Conservation (phyloP, 1,140 invertebrate genomes). For the Muscidifurax raptorellus region DNA sequence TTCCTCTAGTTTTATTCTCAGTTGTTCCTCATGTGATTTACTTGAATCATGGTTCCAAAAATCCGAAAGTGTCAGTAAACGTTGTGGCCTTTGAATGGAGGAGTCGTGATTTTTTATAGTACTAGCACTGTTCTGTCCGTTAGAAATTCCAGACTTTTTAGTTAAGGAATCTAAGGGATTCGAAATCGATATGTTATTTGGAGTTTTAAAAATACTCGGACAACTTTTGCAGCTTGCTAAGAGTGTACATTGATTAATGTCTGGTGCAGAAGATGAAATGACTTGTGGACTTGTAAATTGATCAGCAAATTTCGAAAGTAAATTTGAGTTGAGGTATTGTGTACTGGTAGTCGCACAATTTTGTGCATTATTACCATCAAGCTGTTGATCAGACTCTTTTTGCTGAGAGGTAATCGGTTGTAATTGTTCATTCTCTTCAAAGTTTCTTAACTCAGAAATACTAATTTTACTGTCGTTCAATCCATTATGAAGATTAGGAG, state of each 20-base stretch:
- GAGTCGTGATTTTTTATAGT: conserved; percentile 9
- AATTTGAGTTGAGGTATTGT: conserved; percentile 48
- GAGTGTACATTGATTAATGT: conserved; percentile 19
- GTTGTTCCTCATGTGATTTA: conserved; percentile 68
- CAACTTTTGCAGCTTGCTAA: conserved; percentile 41
- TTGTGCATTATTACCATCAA: conserved; percentile 44
- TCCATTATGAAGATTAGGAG: conserved; percentile 41
- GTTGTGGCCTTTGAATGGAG: conserved; percentile 54
- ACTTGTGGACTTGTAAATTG: conserved; percentile 37
- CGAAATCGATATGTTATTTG: conserved; percentile 28
- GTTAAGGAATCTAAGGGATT: neutral
- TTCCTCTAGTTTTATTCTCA: conserved; percentile 81
- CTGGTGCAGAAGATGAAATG: neutral
- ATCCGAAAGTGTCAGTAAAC: conserved; percentile 75
- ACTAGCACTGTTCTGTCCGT: conserved; percentile 26
- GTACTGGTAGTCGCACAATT: conserved; percentile 55
- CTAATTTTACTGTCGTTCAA: conserved; percentile 25
- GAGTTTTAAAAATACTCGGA: conserved; percentile 48
- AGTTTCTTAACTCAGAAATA: neutral
- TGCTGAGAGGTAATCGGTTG: conserved; percentile 11
- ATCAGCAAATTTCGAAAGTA: conserved; percentile 10
- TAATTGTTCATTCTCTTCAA: conserved; percentile 29
- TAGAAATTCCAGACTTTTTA: conserved; percentile 26
- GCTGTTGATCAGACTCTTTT: conserved; percentile 36
- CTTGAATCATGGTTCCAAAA: conserved; percentile 74